phyloP scores from a whole-genome alignment of 1,140 invertebrate species.

The Euborellia annulipes region DNA sequence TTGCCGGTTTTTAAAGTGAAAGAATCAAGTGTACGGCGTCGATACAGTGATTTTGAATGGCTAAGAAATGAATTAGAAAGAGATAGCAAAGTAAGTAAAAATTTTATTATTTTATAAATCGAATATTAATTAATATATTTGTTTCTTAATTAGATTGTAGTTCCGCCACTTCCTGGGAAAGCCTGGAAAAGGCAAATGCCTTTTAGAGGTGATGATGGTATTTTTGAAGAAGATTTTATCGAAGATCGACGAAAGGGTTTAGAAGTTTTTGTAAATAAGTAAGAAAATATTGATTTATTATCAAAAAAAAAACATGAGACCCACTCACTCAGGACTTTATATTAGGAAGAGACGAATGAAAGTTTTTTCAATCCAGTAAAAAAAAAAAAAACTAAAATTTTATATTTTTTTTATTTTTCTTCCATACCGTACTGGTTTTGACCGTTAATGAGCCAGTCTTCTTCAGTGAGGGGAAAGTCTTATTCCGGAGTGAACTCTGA shows the following conservation, averaged over 20 bases:
- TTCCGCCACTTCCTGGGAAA: constrained; percentile 93
- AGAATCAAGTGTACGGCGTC: constrained; percentile 89
- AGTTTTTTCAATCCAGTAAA: no score
- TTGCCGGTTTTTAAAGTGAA: constrained; percentile 99
- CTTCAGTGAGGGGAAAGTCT: no score
- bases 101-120: constrained; percentile 3
- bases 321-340: no score
- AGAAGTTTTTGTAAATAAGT: constrained; percentile 98
- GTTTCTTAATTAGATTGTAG: constrained; percentile 65
- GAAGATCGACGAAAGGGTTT: constrained; percentile 96
- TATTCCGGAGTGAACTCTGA: no score
- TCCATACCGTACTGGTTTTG: no score
- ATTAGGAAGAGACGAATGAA: no score
- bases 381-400: no score
- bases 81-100: constrained; percentile 86
- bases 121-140: not conserved
- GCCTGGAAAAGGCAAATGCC: constrained; percentile 96
- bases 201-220: constrained; percentile 95
- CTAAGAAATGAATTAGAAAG: constrained; percentile 94
- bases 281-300: no score
- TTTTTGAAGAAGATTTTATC: constrained; percentile 99
- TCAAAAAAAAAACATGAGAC: no score
- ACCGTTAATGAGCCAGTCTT: no score
- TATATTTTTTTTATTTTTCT: no score
- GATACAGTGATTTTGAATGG: constrained; percentile 99